Evolutionary conservation across 2,888 invertebrate species (phyloP).

Genomic region (Nomada ruficornis): DNA sequence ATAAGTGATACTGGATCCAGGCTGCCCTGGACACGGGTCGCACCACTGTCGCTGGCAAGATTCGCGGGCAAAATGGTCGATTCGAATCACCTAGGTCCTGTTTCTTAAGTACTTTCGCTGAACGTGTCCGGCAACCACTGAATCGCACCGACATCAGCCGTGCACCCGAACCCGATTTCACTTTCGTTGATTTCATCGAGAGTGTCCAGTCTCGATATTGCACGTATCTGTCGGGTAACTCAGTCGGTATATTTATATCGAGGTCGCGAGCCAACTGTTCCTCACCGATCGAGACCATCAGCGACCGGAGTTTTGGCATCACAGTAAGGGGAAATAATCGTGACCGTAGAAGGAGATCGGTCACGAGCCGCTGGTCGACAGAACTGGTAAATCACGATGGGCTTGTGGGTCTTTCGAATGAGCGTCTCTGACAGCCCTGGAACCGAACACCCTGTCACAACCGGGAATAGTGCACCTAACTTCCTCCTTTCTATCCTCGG

Average conservation of each 20-base stretch:
- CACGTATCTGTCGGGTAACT: constrained; percentile 57
- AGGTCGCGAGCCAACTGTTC: constrained; percentile 23
- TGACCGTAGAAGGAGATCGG: constrained; percentile 75
- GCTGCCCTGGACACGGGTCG: neutral
- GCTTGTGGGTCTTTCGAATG: constrained; percentile 86
- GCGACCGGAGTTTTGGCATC: constrained; percentile 78
- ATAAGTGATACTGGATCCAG: neutral
- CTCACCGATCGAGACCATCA: constrained; percentile 61
- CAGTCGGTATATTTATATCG: neutral
- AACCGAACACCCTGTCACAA: constrained; percentile 92
- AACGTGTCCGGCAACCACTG: constrained; percentile 9
- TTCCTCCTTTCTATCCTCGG: constrained; percentile 85
- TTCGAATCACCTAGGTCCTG: constrained; percentile 27
- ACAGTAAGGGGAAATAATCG: constrained; percentile 75
- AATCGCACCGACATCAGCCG: constrained; percentile 14
- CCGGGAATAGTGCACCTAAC: constrained; percentile 91
- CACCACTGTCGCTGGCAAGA: constrained; percentile 15
- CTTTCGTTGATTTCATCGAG: neutral
- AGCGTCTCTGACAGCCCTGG: constrained; percentile 90
- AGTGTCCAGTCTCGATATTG: constrained; percentile 59
- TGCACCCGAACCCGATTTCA: neutral
- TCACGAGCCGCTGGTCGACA: constrained; percentile 81
- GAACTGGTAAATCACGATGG: constrained; percentile 78
- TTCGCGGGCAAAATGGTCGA: constrained; percentile 6
- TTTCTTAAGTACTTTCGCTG: constrained; percentile 30